Evolutionary conservation across 2,113 vertebrate species (phyloP).

Genomic region (Lasiurus cinereus): DNA sequence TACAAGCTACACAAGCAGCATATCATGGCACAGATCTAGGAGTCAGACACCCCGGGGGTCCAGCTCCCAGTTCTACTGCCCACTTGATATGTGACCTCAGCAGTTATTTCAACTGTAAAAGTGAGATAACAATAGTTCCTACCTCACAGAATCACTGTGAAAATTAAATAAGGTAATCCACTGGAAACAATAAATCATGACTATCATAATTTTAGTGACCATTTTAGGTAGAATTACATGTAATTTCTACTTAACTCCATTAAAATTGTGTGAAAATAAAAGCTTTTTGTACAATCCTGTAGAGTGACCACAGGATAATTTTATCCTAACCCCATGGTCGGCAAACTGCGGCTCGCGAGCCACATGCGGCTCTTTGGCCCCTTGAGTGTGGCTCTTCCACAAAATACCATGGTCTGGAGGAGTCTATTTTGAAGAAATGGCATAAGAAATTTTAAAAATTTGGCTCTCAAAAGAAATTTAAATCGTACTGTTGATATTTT

Average conservation of each 20-base stretch:
- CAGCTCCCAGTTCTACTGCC: background rate
- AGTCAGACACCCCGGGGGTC: background rate
- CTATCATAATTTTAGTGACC: background rate
- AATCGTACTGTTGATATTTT: too few relatives aligned
- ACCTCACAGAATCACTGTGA: background rate
- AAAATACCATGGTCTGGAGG: too few relatives aligned
- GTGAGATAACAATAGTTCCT: background rate
- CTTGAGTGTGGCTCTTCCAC: too few relatives aligned
- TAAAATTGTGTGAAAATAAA: background rate
- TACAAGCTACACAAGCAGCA: background rate
- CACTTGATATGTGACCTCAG: background rate
- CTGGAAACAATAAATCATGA: conserved; percentile 12
- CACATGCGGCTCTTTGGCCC: too few relatives aligned
- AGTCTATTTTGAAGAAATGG: too few relatives aligned
- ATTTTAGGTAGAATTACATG: background rate
- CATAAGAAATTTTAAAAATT: too few relatives aligned
- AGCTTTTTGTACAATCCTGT: background rate
- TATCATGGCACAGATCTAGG: background rate
- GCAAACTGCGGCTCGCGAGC: too few relatives aligned
- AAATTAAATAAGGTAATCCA: conserved; percentile 1
- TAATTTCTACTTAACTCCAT: background rate
- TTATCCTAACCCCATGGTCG: background rate
- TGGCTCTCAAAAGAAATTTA: too few relatives aligned
- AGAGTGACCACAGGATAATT: background rate
- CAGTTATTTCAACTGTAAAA: background rate